Evolutionary conservation across 2,797 vertebrate genomes (phyloP).

Genomic region (Xerus rutilus): DNA sequence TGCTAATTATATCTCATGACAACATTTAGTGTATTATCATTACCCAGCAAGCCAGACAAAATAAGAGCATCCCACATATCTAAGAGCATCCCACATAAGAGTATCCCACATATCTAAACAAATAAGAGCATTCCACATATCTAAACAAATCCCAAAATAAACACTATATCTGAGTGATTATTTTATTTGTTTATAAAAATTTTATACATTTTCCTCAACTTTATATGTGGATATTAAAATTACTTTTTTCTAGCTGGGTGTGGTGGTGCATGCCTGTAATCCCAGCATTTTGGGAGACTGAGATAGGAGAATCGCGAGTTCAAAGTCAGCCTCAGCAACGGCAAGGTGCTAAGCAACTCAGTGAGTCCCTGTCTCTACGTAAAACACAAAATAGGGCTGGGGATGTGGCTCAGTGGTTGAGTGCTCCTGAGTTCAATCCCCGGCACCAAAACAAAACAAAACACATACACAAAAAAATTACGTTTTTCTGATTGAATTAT

Average conservation of each 20-base stretch:
- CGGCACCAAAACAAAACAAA: too few relatives aligned
- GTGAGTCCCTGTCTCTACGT: too few relatives aligned
- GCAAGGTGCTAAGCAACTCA: too few relatives aligned
- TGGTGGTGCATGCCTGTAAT: too few relatives aligned
- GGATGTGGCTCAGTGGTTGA: too few relatives aligned
- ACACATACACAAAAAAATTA: neutral
- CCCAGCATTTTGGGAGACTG: too few relatives aligned
- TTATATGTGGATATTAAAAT: neutral
- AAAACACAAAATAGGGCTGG: too few relatives aligned
- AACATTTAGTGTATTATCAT: neutral
- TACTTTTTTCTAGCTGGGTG: neutral
- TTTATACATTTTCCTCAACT: neutral
- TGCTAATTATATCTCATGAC: slow-evolving; percentile 16
- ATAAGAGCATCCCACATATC: neutral
- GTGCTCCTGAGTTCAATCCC: too few relatives aligned
- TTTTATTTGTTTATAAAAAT: neutral
- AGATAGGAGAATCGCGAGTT: too few relatives aligned
- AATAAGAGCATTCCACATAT: neutral
- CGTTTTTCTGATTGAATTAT: neutral
- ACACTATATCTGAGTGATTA: neutral
- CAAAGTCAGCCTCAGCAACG: too few relatives aligned
- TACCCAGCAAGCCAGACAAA: slow-evolving; percentile 3
- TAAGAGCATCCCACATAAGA: neutral
- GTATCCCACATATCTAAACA: neutral
- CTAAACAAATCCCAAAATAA: neutral